Base-by-base conservation (phyloP, 1,140 invertebrate genomes). In the Diorhabda elongata region DNA sequence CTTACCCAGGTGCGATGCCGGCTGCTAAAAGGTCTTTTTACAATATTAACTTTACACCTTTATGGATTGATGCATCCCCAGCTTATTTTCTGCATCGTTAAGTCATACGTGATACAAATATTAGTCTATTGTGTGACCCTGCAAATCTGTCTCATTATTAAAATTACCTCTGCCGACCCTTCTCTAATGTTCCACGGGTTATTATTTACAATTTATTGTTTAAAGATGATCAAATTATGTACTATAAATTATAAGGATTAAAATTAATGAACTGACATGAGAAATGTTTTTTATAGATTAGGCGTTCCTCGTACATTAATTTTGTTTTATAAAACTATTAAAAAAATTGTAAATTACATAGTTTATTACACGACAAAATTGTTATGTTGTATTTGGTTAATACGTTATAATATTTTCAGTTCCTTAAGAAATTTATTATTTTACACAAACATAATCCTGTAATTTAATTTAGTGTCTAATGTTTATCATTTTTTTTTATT, bases 81-180 rank as follows among this genome's bases (percentile, higher is more conserved):
- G 69, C 73, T 78, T 60, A 78, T 78, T 78, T 77, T 78, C 75
- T 75, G 73, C 77, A 74, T 78, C 71, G 70, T 72, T 78, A 71
- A 70, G 60, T 76, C 75, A 75, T 74, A 69, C 76, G 73, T 72
- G 72, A 60, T 73, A 70, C 64, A 67, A 71, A 68, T 67, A 69
- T 71, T 58, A 67, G 11, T 11, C 60, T 66, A 68, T 59, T 58
- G 58, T 59, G 57, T 66, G 65, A 41, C 58, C 26, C 66, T 66
- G 45, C 66, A 56, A 73, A 70, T 72, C 64, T 66, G 69, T 58
- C 69, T 69, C 67, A 67, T 73, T 73, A 73, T 73, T 73, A 71
- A 71, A 73, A 69, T 71, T 56, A 69, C 44, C 58, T 52, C 47
- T 57, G 61, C 26, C 8, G 11, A 62, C 44, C 65, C 26, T 44